Base-by-base conservation (phyloP, 2,888 invertebrate genomes). In the Drepana falcataria region DNA sequence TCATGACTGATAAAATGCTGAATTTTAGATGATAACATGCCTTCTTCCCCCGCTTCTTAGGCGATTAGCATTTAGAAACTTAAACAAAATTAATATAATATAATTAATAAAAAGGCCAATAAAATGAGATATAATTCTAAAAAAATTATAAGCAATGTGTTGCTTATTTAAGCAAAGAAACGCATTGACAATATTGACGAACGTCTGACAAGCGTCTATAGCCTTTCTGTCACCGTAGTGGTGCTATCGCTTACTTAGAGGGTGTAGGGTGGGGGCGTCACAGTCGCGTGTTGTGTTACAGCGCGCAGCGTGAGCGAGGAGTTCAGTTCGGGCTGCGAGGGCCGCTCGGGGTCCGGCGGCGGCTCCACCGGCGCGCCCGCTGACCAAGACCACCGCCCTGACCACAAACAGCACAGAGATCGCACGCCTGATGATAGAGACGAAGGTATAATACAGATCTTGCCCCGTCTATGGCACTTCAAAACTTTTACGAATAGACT, bases 261-360 rank as follows among this genome's bases (percentile, higher is more conserved):
- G 69, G 65, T 59, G 62, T 61, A 64, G 71, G 73, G 83, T 83
- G 82, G 68, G 75, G 75, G 80, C 80, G 79, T 79, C 81, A 85
- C 84, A 86, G 85, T 81, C 80, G 76, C 73, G 69, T 76, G 73
- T 75, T 77, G 77, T 87, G 81, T 86, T 90, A 69, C 93, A 97
- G 97, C 97, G 76, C 95, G 97, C 83, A 98, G 97, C 93, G 97
- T 98, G 89, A 98, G 98, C 79, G 98, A 99, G 91, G 98, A 99
- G 90, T 98, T 98, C 92, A 97, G 97, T 87, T 97, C 97, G 88
- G 96, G 96, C 70, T 96, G 96, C 85, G 98, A 99, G 87, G 98
- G 98, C 89, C 97, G 97, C 82, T 97, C 97, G 91, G 96, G 95
- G 65, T 96, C 96, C 81, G 93, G 85, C 79, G 91, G 85, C 80